Evolutionary conservation across 2,113 vertebrate species (phyloP), one percentile per base, ranked within the genome.

Genomic region (Heterotis niloticus): DNA sequence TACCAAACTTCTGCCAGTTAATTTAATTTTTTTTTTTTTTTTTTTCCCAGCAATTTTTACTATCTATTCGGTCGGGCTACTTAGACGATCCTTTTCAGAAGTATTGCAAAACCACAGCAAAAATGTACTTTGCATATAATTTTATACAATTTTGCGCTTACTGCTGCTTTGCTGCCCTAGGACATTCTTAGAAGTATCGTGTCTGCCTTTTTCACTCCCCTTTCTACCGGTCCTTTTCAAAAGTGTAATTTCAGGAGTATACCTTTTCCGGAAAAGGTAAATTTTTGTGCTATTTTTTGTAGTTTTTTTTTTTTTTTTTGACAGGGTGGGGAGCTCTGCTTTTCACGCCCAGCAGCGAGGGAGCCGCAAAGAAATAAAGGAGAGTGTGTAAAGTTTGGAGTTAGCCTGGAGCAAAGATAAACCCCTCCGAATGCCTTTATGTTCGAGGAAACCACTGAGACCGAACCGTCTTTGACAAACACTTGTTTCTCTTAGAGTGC

Each of bases 401-500:
- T 51, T 24, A 74, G 54, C 54, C 60, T 59, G 70, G 54, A 26
- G 54, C 13, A 2, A 66, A 76, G 79, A 68, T 68, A 75, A 74
- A 20, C 69, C 71, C 14, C 29, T 75, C 28, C 59, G 28, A 68
- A 59, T 68, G 65, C 64, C 65, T 80, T 76, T 80, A 73, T 76
- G 77, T 75, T 72, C 24, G n/a, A 64, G 67, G 68, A 71, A 20
- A 62, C 67, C 51, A 79, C 71, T 51, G 68, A 71, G 77, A 70
- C n/a, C 51, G 34, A 44, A 29, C 62, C 34, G 64, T 64, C 74
- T 75, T 24, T 64, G 74, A 70, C 73, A 80, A 80, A 70, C 74
- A 80, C 76, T 83, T 44, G 54, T 79, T 82, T 81, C 75, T 77
- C 83, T 81, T 69, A 64, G 69, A 75, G 65, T n/a, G 75, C 62